Evolutionary conservation across 2,113 vertebrate species (phyloP).

Genomic region (Aphelocoma coerulescens): DNA sequence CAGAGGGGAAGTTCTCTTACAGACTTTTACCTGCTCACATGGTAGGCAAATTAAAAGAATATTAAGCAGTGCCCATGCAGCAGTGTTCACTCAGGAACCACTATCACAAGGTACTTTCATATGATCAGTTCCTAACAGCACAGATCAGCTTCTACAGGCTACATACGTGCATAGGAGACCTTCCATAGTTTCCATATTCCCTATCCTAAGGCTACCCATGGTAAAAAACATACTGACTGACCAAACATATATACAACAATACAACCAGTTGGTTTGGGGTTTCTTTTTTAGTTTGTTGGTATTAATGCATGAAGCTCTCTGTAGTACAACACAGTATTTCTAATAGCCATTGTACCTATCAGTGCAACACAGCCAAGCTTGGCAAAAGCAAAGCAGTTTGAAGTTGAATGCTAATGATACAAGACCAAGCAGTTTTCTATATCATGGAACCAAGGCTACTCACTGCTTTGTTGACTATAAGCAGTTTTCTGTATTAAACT

Average conservation of each 20-base stretch:
- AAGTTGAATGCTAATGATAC: neutral
- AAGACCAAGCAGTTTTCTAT: neutral
- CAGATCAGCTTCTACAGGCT: neutral
- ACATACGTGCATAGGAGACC: fast-evolving
- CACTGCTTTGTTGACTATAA: neutral
- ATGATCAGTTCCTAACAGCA: neutral
- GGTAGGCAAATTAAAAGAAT: neutral
- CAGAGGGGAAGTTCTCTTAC: neutral
- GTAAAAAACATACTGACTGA: neutral
- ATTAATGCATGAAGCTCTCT: neutral
- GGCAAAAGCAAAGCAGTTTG: neutral
- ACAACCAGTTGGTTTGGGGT: neutral
- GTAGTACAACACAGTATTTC: neutral
- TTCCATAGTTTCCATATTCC: neutral
- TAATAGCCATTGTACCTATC: neutral
- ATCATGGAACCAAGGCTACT: neutral
- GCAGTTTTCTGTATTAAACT: neutral
- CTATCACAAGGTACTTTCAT: neutral
- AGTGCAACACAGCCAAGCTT: neutral
- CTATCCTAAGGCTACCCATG: neutral
- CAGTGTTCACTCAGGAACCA: neutral
- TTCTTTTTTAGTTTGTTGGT: neutral
- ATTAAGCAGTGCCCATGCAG: neutral
- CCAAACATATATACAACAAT: neutral
- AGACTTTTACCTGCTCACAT: neutral